Conservation (phyloP, 2,888 invertebrate species). For the Globia sparganii region DNA sequence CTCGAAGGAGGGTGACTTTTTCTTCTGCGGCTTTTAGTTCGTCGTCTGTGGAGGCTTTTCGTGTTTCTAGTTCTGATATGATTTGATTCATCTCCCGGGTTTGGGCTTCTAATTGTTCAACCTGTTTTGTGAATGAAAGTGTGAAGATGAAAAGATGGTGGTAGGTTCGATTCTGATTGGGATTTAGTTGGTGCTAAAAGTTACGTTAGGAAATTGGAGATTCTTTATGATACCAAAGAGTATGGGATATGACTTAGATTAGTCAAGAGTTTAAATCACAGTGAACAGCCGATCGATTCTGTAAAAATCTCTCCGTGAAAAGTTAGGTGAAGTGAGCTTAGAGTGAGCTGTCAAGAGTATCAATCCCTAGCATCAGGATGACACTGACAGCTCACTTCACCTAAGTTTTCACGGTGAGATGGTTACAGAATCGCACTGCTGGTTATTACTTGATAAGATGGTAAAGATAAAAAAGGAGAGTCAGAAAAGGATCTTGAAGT, state of each 20-base stretch:
- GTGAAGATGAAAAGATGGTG: constrained; percentile 28
- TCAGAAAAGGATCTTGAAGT: background rate
- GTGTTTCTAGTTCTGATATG: constrained; percentile 91
- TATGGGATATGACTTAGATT: background rate
- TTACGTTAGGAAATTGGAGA: background rate
- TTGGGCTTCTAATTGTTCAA: constrained; percentile 94
- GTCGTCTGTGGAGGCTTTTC: constrained; percentile 92
- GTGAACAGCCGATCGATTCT: too few species aligned
- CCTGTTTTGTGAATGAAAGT: constrained; percentile 85
- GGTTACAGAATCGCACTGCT: too few species aligned
- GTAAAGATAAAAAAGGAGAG: background rate
- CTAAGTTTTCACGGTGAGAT: too few species aligned
- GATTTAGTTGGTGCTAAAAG: background rate
- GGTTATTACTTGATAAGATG: background rate
- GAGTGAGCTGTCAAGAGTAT: too few species aligned
- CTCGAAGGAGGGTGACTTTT: constrained; percentile 93
- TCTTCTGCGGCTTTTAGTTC: constrained; percentile 94
- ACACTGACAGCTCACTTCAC: too few species aligned
- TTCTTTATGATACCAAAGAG: background rate
- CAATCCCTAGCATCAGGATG: too few species aligned
- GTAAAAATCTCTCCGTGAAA: too few species aligned
- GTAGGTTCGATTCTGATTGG: background rate
- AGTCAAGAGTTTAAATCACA: background rate
- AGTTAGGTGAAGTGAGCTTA: too few species aligned
- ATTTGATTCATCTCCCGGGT: constrained; percentile 92